Conservation (phyloP, 2,888 invertebrate species). For the Hypselothyrea guttata region DNA sequence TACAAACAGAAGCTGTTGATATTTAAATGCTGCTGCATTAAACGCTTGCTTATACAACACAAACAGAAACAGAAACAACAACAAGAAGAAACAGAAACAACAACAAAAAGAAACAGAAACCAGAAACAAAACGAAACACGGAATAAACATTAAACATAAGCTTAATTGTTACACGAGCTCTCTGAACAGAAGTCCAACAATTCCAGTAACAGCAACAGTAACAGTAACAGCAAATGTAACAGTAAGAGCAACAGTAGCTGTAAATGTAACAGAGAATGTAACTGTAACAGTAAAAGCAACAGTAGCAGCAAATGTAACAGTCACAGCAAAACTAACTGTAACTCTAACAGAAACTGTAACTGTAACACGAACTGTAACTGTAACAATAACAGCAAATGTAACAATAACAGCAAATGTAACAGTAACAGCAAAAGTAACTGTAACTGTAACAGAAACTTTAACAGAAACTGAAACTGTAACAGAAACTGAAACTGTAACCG, state of each 20-base stretch:
- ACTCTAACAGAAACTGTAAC: too few relatives aligned
- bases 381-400: too few relatives aligned
- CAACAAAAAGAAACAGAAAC: constrained; percentile 9
- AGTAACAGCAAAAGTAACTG: too few relatives aligned
- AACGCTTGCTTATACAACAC: constrained; percentile 50
- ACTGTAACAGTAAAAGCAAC: neutral
- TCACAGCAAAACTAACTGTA: too few relatives aligned
- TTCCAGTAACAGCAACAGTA: constrained; percentile 18
- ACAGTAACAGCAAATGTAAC: neutral
- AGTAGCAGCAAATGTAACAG: too few relatives aligned
- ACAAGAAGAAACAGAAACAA: constrained; percentile 14
- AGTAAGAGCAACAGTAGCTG: too few relatives aligned
- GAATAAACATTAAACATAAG: neutral
- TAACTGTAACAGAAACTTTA: too few relatives aligned
- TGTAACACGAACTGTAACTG: too few relatives aligned
- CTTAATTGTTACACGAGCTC: constrained; percentile 42
- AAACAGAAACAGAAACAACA: constrained; percentile 17
- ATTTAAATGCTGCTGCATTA: constrained; percentile 60
- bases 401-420: too few relatives aligned
- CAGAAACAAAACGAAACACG: constrained; percentile 13
- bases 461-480: too few relatives aligned
- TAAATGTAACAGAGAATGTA: neutral
- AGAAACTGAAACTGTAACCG: too few relatives aligned
- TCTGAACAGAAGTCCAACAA: constrained; percentile 50
- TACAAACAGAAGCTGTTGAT: constrained; percentile 56